Evolutionary conservation across 2,797 vertebrate species (phyloP).

Genomic region (Gymnodraco acuticeps): DNA sequence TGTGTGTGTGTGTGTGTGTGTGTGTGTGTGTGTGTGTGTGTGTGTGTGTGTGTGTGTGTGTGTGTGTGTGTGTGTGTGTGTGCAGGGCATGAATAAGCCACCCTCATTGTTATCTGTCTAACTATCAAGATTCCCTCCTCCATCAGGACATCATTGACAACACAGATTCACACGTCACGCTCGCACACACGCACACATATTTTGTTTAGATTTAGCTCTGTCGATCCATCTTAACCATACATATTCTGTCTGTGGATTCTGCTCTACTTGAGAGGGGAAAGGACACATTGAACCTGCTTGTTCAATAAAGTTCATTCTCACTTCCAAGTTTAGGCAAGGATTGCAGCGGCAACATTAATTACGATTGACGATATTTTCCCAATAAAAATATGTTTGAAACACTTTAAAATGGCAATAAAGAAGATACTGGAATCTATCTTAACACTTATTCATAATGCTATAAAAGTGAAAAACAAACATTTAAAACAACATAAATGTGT

Average conservation of each 20-base stretch:
- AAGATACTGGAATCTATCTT: too few relatives aligned
- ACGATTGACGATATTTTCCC: too few relatives aligned
- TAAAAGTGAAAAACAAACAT: too few relatives aligned
- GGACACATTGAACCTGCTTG: constrained; percentile 54
- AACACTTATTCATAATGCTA: too few relatives aligned
- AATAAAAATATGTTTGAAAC: too few relatives aligned
- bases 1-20: constrained; percentile 43
- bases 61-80: constrained; percentile 37
- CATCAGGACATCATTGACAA: constrained; percentile 69
- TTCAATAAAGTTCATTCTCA: constrained; percentile 28
- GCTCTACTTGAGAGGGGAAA: constrained; percentile 29
- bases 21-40: constrained; percentile 44
- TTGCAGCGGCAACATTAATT: too few relatives aligned
- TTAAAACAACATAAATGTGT: too few relatives aligned
- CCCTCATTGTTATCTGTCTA: constrained; percentile 71
- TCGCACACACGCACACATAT: neutral
- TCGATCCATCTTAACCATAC: constrained; percentile 13
- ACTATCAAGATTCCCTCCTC: constrained; percentile 67
- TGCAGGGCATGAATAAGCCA: constrained; percentile 53
- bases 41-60: constrained; percentile 26
- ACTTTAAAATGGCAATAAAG: too few relatives aligned
- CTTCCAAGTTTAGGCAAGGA: neutral
- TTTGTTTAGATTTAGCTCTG: constrained; percentile 51
- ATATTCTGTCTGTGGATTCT: constrained; percentile 29
- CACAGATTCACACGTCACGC: neutral